These are phyloP conservation scores for Tenebrosternarchus preto DNA, from an alignment of 2,113 vertebrate species.

Conservation along the genomic window DNA sequence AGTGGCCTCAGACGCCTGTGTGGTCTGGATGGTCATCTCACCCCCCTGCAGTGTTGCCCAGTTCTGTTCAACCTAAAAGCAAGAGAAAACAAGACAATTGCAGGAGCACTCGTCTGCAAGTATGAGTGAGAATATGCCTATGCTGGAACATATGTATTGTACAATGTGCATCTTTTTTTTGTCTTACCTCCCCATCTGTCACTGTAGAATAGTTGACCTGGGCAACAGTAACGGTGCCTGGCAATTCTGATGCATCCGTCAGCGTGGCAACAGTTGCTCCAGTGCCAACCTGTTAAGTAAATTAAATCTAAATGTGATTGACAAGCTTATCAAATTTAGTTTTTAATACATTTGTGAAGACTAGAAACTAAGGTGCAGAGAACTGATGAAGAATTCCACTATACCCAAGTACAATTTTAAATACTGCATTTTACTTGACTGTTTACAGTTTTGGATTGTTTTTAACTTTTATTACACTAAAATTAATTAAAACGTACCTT, in stretches of 20 bases:
- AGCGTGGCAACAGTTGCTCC: constrained; percentile 95
- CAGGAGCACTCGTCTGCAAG: background rate
- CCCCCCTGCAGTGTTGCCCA: constrained; percentile 95
- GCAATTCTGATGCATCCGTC: constrained; percentile 94
- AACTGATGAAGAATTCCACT: too few relatives aligned
- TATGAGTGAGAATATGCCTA: background rate
- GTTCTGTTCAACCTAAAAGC: constrained; percentile 77
- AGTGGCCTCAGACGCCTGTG: constrained; percentile 94
- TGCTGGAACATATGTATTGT: background rate
- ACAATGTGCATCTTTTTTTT: too few relatives aligned
- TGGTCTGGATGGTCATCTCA: constrained; percentile 99
- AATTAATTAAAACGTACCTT: too few relatives aligned
- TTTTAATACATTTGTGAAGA: too few relatives aligned
- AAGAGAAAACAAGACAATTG: background rate
- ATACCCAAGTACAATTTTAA: too few relatives aligned
- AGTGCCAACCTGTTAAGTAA: constrained; percentile 83
- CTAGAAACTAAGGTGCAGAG: too few relatives aligned
- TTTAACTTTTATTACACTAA: too few relatives aligned
- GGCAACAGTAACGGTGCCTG: constrained; percentile 92
- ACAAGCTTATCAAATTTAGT: too few relatives aligned
- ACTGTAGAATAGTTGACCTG: constrained; percentile 97
- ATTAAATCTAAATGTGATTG: background rate
- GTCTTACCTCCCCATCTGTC: constrained; percentile 89
- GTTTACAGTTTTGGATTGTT: too few relatives aligned
- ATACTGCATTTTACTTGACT: too few relatives aligned